Percentiles rank a stretch among this genome's conserved stretches.
Conservation (phyloP, 2,888 invertebrate species). For the Dicranocentrus wangi region DNA sequence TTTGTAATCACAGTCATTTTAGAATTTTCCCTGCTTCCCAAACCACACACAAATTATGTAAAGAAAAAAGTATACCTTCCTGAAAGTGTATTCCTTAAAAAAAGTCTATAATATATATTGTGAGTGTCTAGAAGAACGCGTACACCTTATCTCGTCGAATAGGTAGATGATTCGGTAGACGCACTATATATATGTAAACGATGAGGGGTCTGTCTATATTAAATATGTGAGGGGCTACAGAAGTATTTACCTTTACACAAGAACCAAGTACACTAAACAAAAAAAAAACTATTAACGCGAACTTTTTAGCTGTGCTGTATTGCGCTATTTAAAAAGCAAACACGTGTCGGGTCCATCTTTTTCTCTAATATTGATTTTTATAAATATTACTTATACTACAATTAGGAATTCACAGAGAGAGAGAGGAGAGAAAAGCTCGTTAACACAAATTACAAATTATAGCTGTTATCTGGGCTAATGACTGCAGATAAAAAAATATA, state of each 20-base stretch:
- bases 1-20: slow-evolving; percentile 41
- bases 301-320: slow-evolving; percentile 56
- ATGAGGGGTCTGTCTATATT: no score
- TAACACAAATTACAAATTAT: slow-evolving; percentile 46
- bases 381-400: slow-evolving; percentile 26
- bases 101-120: not conserved
- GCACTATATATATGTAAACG: no score
- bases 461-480: slow-evolving; percentile 58
- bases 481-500: slow-evolving; percentile 56
- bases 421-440: slow-evolving; percentile 50
- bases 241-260: slow-evolving; percentile 19
- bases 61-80: slow-evolving; percentile 1
- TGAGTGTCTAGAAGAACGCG: not conserved
- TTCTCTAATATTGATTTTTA: slow-evolving; percentile 45
- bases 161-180: not conserved
- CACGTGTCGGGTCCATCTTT: slow-evolving; percentile 60
- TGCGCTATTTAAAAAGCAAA: slow-evolving; percentile 46
- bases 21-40: slow-evolving; percentile 22
- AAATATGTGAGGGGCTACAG: not conserved
- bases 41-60: slow-evolving; percentile 14
- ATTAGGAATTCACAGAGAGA: slow-evolving; percentile 28
- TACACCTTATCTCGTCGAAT: no score
- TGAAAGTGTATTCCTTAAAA: not conserved
- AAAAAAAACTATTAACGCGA: slow-evolving; percentile 48
- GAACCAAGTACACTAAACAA: slow-evolving; percentile 47